Evolutionary conservation across 1,140 invertebrate genomes (phyloP), one percentile per base, ranked within the genome.

Genomic region (Brachionus sp.): DNA sequence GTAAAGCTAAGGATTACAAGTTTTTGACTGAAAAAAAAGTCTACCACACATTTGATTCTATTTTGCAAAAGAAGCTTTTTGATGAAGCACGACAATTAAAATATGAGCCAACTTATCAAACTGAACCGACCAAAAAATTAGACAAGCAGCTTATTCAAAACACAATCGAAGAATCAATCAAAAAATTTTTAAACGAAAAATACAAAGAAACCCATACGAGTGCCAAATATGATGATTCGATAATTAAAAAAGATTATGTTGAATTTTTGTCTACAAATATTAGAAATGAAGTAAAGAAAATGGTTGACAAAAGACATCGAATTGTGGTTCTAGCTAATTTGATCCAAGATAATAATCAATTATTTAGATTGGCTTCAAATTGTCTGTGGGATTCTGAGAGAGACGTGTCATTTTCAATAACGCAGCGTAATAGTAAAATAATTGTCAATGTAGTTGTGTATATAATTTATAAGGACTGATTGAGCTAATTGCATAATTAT

Each of bases 31-130:
- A 70, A 39, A 70, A 70, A 39, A 70, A 33, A 44, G 12, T 25
- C 13, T 9, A 70, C 39, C 3, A 35, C 9, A 39, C 37, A 16
- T 37, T 37, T 23, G 66, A 70, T 70, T 13, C 35, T 16, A n/a
- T 70, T 9, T 19, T 44, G 66, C 37, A 23, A 7, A n/a, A 12
- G 9, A 70, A 37, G 13, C 12, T 39, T 9, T 37, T 70, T n/a
- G 66, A 10, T 39, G 13, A 37, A 16, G 23, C 3, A 2, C 4
- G 35, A 16, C 0, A 16, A 39, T 7, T 19, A 16, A 42, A 39
- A n/a, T 70, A 70, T 19, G 66, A 70, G 35, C 66, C 66, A 19
- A 70, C 66, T 70, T 70, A 70, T 70, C 66, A 16, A 13, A 35
- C 16, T 23, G 66, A 70, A 9, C 66, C 66, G 5, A 7, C 16